Evolutionary conservation across 2,888 invertebrate species (phyloP).

Genomic region (Brenthis ino): DNA sequence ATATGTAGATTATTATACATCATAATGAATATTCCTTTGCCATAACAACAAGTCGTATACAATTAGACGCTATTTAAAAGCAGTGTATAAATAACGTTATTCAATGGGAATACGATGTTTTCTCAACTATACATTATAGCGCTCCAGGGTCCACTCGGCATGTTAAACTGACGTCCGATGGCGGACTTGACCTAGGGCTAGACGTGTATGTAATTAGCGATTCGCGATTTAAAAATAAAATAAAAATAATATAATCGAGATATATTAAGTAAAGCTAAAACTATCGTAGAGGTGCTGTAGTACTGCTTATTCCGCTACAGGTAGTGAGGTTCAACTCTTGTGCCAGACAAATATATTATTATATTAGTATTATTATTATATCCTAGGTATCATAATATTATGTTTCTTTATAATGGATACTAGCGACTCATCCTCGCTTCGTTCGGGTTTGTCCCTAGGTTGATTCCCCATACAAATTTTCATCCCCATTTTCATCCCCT

Average conservation of each 20-base stretch:
- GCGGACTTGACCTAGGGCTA: conserved; percentile 36
- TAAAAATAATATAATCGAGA: neutral
- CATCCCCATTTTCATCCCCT: too few species aligned
- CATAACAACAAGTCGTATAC: conserved; percentile 17
- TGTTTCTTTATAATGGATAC: too few species aligned
- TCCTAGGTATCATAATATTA: too few species aligned
- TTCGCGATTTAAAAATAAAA: conserved; percentile 25
- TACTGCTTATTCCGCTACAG: too few species aligned
- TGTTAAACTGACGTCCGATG: conserved; percentile 36
- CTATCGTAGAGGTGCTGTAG: too few species aligned
- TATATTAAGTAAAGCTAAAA: neutral
- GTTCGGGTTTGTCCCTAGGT: too few species aligned
- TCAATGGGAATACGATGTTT: conserved; percentile 16
- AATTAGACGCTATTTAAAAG: conserved; percentile 22
- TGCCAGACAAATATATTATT: too few species aligned
- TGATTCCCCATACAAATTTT: too few species aligned
- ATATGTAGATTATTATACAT: too few species aligned
- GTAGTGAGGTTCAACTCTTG: too few species aligned
- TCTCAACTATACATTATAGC: conserved; percentile 16
- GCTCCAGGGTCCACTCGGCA: conserved; percentile 31
- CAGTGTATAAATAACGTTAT: conserved; percentile 24
- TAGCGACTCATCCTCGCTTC: too few species aligned
- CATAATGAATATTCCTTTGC: conserved; percentile 2
- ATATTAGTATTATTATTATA: too few species aligned
- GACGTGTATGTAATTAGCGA: conserved; percentile 35